Percentiles rank a stretch among this genome's conserved stretches.
Evolutionary conservation across 2,888 invertebrate species (phyloP).

Genomic region (Patella caerulea): DNA sequence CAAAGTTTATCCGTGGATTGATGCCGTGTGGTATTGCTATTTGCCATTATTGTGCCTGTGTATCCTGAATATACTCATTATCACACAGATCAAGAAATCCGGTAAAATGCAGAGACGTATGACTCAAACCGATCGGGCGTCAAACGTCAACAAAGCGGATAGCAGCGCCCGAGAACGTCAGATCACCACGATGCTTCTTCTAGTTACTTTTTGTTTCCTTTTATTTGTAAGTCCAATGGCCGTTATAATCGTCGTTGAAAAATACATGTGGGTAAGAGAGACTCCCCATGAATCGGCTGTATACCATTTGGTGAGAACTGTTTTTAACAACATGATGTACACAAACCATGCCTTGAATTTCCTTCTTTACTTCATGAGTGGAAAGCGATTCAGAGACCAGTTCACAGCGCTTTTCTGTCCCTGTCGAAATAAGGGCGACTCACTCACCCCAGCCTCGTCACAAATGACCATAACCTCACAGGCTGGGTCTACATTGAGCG

Average conservation of each 20-base stretch:
- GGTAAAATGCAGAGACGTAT: constrained; percentile 16
- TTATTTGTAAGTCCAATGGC: constrained; percentile 30
- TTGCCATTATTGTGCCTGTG: constrained; percentile 19
- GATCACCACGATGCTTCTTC: constrained; percentile 29
- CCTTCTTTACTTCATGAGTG: constrained; percentile 31
- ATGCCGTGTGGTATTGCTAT: constrained; percentile 29
- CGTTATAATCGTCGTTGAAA: constrained; percentile 30
- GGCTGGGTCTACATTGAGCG: neutral
- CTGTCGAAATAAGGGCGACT: neutral
- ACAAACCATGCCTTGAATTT: constrained; percentile 36
- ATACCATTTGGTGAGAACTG: constrained; percentile 25
- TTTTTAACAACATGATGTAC: constrained; percentile 32
- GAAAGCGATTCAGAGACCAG: constrained; percentile 22
- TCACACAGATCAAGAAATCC: constrained; percentile 18
- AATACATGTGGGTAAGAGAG: constrained; percentile 16
- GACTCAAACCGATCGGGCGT: constrained; percentile 1
- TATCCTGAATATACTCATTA: constrained; percentile 29
- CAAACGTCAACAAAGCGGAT: neutral
- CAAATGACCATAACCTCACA: too few species aligned
- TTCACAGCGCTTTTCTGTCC: constrained; percentile 10
- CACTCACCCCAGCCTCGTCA: too few species aligned
- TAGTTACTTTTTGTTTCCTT: constrained; percentile 31
- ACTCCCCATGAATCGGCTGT: constrained; percentile 22
- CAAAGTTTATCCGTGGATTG: constrained; percentile 33
- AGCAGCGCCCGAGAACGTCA: constrained; percentile 16